Evolutionary conservation across 2,888 invertebrate species (phyloP).

Genomic region (Drosophila differens): DNA sequence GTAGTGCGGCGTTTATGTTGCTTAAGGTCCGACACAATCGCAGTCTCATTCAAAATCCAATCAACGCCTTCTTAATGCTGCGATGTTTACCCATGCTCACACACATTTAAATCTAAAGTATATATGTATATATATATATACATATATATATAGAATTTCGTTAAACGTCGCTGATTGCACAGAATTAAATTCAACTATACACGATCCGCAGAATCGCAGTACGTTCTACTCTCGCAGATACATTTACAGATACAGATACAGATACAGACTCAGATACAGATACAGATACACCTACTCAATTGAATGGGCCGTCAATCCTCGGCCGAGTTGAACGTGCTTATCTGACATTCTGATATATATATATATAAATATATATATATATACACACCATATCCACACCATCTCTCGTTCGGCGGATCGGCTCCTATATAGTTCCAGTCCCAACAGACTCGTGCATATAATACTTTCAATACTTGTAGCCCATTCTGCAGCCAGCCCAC

Average conservation of each 20-base stretch:
- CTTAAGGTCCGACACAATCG: slow-evolving; percentile 35
- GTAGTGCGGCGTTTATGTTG: slow-evolving; percentile 36
- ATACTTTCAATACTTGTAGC: slow-evolving; percentile 53
- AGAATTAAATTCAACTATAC: slow-evolving; percentile 73
- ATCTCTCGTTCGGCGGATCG: slow-evolving; percentile 30
- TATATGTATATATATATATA: slow-evolving; percentile 3
- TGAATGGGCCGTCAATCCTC: slow-evolving; percentile 64
- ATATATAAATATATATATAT: slow-evolving; percentile 9
- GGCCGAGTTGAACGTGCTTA: slow-evolving; percentile 76
- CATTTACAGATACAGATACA: background rate
- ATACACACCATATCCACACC: slow-evolving; percentile 14
- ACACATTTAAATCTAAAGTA: background rate
- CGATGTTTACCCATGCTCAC: slow-evolving; percentile 35
- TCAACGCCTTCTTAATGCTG: slow-evolving; percentile 61
- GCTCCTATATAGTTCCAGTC: slow-evolving; percentile 39
- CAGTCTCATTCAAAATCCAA: slow-evolving; percentile 66
- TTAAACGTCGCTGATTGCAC: slow-evolving; percentile 68
- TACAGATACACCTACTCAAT: slow-evolving; percentile 59
- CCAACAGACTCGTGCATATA: slow-evolving; percentile 14
- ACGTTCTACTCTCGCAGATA: slow-evolving; percentile 24
- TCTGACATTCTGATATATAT: slow-evolving; percentile 59
- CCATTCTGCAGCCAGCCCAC: slow-evolving; percentile 40
- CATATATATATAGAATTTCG: slow-evolving; percentile 40
- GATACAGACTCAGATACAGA: background rate
- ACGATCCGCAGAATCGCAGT: slow-evolving; percentile 21